Percentiles rank a stretch among this genome's conserved stretches.
phyloP scores from a whole-genome alignment of 2,797 vertebrate genomes.

The Myiothlypis chrysogaster region DNA sequence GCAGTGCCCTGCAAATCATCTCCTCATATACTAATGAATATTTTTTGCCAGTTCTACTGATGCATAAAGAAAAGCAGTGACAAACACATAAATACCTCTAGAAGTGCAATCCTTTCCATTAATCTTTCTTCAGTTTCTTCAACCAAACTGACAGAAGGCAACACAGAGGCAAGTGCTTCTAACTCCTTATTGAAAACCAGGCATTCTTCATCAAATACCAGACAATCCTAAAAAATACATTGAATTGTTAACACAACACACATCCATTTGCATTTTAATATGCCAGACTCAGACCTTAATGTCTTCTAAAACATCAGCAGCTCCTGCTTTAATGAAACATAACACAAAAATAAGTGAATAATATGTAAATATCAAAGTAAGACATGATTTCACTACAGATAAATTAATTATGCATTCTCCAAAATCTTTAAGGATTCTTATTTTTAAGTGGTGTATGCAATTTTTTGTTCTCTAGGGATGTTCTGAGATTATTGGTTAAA shows the following conservation, averaged over 20 bases:
- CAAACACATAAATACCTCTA: constrained; percentile 76
- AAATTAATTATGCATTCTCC: neutral
- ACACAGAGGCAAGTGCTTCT: constrained; percentile 64
- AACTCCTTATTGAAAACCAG: constrained; percentile 78
- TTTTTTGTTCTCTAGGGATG: neutral
- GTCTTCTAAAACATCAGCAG: neutral
- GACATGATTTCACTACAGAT: neutral
- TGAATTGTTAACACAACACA: neutral
- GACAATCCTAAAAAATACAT: constrained; percentile 79
- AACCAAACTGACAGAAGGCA: constrained; percentile 77
- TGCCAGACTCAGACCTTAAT: neutral
- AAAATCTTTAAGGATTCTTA: neutral
- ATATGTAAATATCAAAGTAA: neutral
- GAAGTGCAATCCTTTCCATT: constrained; percentile 72
- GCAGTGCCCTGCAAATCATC: neutral
- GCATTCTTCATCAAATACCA: constrained; percentile 80
- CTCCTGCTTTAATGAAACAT: neutral
- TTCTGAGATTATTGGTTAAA: neutral
- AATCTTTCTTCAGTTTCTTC: constrained; percentile 81
- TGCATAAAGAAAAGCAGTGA: neutral
- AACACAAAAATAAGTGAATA: neutral
- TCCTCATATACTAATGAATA: neutral
- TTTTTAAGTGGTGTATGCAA: neutral
- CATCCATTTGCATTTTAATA: neutral
- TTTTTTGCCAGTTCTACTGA: neutral